Base-by-base conservation (phyloP, 1,140 invertebrate genomes). In the Coenobita brevimanus region DNA sequence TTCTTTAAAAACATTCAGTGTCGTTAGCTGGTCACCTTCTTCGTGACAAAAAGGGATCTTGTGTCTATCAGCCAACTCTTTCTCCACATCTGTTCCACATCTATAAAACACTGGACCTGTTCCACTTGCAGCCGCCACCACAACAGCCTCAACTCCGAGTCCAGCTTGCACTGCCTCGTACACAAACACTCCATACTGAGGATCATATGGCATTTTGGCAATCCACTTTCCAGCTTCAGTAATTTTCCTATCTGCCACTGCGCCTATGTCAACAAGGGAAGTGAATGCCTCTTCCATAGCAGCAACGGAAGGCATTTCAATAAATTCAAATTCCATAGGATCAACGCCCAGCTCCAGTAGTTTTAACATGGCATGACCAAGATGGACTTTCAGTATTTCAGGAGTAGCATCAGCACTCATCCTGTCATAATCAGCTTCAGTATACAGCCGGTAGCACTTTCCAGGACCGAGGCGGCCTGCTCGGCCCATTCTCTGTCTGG, bases 121-220 rank as follows among this genome's bases (percentile, higher is more conserved):
- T 27, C 80, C 64, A 36, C 64, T 82, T 46, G 62, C 21, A 27
- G 80, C 80, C 21, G 80, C 80, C 38, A 82, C 33, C 38, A 82
- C 41, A 30, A 82, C 33, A 3, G 64, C 80, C 50, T 82, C 80
- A 15, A 82, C 8, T 54, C 80, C 80, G 27, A 62, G 60, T 17
- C 80, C 80, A 33, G 24, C 62, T 15, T 71, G 62, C 3, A 82
- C 41, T 15, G 80, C 80, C 3, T 82, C 62, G 21, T 82, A 69
- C 27, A 82, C 80, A 43, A 82, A 41, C n/a, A 36, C 80, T 30
- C 80, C 80, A 54, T 69, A 82, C 41, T 30, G 41, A 41, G 80
- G 80, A 33, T 82, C 80, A 54, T 69, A 82, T 6, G 80, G 80
- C 80, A 82, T 82, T 33, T 71, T 82, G 33, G 80, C 80, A 50